Base-by-base conservation (phyloP, 2,797 vertebrate species). In the Galaxias olidus region DNA sequence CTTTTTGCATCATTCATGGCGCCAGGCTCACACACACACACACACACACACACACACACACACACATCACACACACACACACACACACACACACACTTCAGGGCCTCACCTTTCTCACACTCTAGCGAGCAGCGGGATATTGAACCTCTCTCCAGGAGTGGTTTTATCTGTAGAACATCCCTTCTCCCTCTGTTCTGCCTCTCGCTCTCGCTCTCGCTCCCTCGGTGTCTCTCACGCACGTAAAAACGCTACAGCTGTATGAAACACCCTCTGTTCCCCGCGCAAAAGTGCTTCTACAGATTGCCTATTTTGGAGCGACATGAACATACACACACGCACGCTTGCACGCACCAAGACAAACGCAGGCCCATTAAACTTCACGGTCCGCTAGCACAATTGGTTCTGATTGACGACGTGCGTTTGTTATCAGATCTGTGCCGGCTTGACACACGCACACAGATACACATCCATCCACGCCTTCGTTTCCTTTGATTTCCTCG, bases 61-160 rank as follows among this genome's bases (percentile, higher is more conserved):
- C n/a, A n/a, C n/a, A n/a, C n/a, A n/a, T n/a, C 12, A 44, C 10
- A 74, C 48, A 46, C 54, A 52, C 51, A 49, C 51, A 49, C 40
- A 45, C 44, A 61, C 15, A 18, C 14, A 56, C 44, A 46, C 44
- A 42, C 12, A 44, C 10, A 74, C 48, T 59, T 50, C 20, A 51
- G 53, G 47, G 46, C 5, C 4, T 53, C 17, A 67, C 63, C 48
- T 73, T 72, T 51, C 62, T 68, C 55, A 61, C 54, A 68, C 64
- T 48, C 30, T 20, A 52, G 10, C 48, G 20, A 62, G 55, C 62
- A 66, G 54, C 56, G 53, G 63, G 54, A n/a, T 0, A 46, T 54
- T 1, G 48, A 69, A 60, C 44, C 42, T 46, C 30, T 46, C 40
- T 4, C 44, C 71, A 45, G 18, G 45, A 50, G 15, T 20, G 19